Base-by-base conservation (phyloP, 2,113 vertebrate species). In the Tachycineta bicolor region DNA sequence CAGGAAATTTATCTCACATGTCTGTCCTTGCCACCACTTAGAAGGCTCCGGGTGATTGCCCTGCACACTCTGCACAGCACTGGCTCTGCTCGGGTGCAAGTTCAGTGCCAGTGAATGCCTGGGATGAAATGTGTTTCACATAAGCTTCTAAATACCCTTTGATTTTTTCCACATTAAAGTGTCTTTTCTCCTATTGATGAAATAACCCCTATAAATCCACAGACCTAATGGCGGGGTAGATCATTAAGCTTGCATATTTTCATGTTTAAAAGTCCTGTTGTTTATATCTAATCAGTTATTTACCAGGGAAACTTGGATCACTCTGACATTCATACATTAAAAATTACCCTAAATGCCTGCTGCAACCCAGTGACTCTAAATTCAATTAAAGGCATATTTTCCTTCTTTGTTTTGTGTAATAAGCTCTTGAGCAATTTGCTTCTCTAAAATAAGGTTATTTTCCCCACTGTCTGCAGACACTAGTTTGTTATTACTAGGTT, bases 331-430 rank as follows among this genome's bases (percentile, higher is more conserved):
- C 68, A 86, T 95, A 88, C 55, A 95, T 90, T 89, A 91, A 96
- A 95, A 95, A 94, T 75, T 96, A 87, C 60, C 47, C 64, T 81
- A 96, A 95, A 96, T 75, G 69, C 55, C 75, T 82, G 50, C 75
- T 90, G 71, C 82, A 96, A 83, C 18, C 5, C 68, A 96, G 47
- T 80, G 49, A 77, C 53, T 94, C 29, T 65, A 90, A 95, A 93
- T 87, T 94, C 60, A 93, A 80, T 94, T 93, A 92, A 95, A 92
- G 71, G 15, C 67, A 88, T 83, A 85, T 56, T 93, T 94, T 95
- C 64, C 63, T 90, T 70, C 56, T 89, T 90, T 78, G n/a, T 60
- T 92, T 85, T 88, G 22, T 91, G 52, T 77, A 93, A 96, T 83
- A 81, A 87, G 28, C 64, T 86, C 73, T 94, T 96, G 83, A 93